These are phyloP conservation scores for Petrolisthes cinctipes DNA, from an alignment of 2,888 invertebrate species.

Conservation along the genomic window DNA sequence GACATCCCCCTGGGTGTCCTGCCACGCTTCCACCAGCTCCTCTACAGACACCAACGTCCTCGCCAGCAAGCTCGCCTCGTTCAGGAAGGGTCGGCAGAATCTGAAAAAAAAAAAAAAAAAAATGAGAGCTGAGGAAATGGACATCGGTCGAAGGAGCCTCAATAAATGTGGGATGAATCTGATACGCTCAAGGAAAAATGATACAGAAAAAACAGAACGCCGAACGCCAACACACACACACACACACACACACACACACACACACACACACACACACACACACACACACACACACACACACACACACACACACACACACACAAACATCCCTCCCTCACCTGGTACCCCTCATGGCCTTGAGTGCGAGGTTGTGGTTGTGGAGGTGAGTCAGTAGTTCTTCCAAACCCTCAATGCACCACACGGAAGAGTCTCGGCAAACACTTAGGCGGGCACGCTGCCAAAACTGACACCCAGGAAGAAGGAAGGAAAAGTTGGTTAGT, in stretches of 20 bases:
- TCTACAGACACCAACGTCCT: slow-evolving; percentile 41
- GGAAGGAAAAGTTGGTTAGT: not conserved
- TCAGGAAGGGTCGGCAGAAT: slow-evolving; percentile 49
- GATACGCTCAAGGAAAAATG: too few relatives aligned
- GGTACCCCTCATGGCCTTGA: slow-evolving; percentile 46
- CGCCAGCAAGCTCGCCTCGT: slow-evolving; percentile 38
- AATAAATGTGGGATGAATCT: not conserved
- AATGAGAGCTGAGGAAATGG: not conserved
- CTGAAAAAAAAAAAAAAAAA: not conserved
- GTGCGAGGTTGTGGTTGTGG: slow-evolving; percentile 48
- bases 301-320: not conserved
- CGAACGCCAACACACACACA: too few relatives aligned
- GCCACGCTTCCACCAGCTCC: slow-evolving; percentile 50
- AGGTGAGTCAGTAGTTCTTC: slow-evolving; percentile 35
- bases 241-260: not conserved
- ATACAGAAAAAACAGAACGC: not conserved
- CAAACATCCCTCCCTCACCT: slow-evolving; percentile 21
- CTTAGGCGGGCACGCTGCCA: slow-evolving; percentile 45
- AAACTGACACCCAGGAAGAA: slow-evolving; percentile 28
- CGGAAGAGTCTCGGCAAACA: slow-evolving; percentile 11
- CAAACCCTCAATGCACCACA: slow-evolving; percentile 51
- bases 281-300: not conserved
- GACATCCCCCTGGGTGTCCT: slow-evolving; percentile 31
- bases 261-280: not conserved
- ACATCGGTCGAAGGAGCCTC: not conserved